phyloP scores from a whole-genome alignment of 1,140 invertebrate genomes.

The Heliconius himera region DNA sequence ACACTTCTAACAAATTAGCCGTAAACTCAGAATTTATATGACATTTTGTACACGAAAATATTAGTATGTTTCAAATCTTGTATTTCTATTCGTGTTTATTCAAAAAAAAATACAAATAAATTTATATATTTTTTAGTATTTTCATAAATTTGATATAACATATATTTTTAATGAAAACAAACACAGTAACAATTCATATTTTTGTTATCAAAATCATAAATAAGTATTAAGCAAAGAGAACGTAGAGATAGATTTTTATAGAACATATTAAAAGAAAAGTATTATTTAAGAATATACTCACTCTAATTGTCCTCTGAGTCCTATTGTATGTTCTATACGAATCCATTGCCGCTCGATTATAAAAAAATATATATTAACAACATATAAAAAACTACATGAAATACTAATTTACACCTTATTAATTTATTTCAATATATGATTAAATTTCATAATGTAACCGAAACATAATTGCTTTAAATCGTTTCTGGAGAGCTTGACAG shows the following conservation, averaged over 20 bases:
- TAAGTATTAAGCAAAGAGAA: not conserved
- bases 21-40: constrained; percentile 14
- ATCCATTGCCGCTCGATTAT: not conserved
- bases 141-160: not conserved
- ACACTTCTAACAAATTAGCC: constrained; percentile 19
- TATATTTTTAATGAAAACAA: too few species aligned
- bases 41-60: not conserved
- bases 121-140: not conserved
- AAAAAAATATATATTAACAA: not conserved
- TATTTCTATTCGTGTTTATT: not conserved
- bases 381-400: not conserved
- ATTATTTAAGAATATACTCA: not conserved
- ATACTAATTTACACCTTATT: not conserved
- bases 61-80: not conserved
- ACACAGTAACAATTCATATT: not conserved
- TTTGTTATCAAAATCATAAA: not conserved
- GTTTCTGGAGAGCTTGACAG: constrained; percentile 40
- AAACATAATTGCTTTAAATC: constrained; percentile 40
- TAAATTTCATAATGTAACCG: constrained; percentile 47
- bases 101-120: not conserved
- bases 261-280: not conserved
- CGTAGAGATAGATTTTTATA: not conserved
- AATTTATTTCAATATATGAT: constrained; percentile 38
- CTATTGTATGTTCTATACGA: not conserved
- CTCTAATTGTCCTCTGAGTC: not conserved